A percentile compares a stretch with the other conserved stretches of the same genome.
These are phyloP conservation scores for Polia nebulosa DNA, from an alignment of 2,888 invertebrate species.

Conservation along the genomic window DNA sequence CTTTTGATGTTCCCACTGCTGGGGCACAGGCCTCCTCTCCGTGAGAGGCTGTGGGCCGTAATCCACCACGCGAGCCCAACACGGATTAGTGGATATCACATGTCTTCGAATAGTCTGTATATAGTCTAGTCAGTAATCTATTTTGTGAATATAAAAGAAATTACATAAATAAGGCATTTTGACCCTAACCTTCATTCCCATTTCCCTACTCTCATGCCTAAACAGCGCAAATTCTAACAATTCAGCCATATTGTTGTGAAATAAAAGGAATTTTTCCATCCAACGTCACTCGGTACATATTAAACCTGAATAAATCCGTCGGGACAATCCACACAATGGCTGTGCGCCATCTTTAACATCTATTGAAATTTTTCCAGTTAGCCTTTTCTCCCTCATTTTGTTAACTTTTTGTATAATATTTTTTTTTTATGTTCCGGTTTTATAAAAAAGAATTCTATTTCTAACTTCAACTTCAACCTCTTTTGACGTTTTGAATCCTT, in stretches of 20 bases:
- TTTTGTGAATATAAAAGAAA: no score
- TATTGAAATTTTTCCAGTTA: constrained; percentile 48
- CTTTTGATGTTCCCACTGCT: no score
- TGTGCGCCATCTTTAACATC: constrained; percentile 42
- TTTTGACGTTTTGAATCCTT: constrained; percentile 15
- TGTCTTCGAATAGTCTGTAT: no score
- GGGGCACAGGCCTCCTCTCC: no score
- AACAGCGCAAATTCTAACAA: constrained; percentile 29
- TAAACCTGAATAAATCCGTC: constrained; percentile 53
- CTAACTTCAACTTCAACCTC: constrained; percentile 3
- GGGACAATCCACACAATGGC: constrained; percentile 46
- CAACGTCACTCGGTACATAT: constrained; percentile 33
- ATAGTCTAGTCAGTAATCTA: no score
- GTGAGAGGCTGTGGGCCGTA: no score
- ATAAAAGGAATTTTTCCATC: constrained; percentile 24
- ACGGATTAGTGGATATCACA: no score
- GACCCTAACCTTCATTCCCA: not conserved
- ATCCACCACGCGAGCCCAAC: no score
- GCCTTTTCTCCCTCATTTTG: constrained; percentile 35
- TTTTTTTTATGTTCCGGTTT: not conserved
- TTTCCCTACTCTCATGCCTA: not conserved
- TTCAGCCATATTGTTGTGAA: constrained; percentile 33
- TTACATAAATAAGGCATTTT: no score
- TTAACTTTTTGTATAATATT: constrained; percentile 23
- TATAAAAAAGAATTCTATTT: constrained; percentile 24